Conservation (phyloP, 2,888 invertebrate species). For the Cryptocheilus praepositus region DNA sequence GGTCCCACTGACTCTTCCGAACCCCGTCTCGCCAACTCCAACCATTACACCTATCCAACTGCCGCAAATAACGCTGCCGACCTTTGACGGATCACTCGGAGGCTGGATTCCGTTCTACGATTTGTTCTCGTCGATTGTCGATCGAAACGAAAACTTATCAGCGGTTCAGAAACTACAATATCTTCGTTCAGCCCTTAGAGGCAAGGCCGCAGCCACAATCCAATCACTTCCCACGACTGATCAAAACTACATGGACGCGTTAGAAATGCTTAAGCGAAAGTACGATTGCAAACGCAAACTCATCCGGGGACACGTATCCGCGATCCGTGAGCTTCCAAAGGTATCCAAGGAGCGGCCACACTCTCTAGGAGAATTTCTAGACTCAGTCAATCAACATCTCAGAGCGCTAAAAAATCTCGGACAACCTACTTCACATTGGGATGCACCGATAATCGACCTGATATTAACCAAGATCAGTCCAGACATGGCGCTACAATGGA, state of each 20-base stretch:
- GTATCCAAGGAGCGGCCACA: neutral
- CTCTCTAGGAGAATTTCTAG: slow-evolving; percentile 6
- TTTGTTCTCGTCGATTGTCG: neutral
- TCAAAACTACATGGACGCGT: neutral
- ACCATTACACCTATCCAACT: too few species aligned
- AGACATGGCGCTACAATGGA: slow-evolving; percentile 8
- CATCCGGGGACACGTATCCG: slow-evolving; percentile 3
- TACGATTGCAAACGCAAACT: slow-evolving; percentile 7
- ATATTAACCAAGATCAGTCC: slow-evolving; percentile 3
- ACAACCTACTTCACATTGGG: neutral
- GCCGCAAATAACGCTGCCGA: slow-evolving; percentile 1
- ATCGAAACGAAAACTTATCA: slow-evolving; percentile 9
- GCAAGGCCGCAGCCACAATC: slow-evolving; percentile 8
- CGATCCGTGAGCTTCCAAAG: slow-evolving; percentile 1
- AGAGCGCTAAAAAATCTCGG: slow-evolving; percentile 9
- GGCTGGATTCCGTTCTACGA: slow-evolving; percentile 1
- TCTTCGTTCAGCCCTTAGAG: slow-evolving; percentile 5
- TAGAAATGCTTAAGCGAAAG: slow-evolving; percentile 8
- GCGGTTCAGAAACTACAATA: slow-evolving; percentile 14
- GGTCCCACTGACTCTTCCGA: too few species aligned
- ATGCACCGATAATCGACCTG: neutral
- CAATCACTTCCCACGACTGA: neutral
- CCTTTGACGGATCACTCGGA: slow-evolving; percentile 8
- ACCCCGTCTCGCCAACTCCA: too few species aligned
- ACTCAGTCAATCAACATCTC: slow-evolving; percentile 5